These are phyloP conservation scores for Ganaspis brasiliensis DNA, from an alignment of 2,888 invertebrate genomes.

Conservation along the genomic window DNA sequence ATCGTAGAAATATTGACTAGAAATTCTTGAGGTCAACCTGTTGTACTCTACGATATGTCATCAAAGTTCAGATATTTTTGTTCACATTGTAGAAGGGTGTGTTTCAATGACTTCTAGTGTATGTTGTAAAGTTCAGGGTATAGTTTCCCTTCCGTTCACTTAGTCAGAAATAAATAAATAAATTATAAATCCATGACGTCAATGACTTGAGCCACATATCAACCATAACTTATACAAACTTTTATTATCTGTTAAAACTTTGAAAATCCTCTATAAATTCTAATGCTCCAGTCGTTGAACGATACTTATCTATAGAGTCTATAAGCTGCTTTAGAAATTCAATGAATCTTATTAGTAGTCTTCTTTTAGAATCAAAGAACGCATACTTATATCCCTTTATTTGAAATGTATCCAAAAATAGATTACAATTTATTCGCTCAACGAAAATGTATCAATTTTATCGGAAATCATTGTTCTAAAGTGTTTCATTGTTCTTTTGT, in stretches of 20 bases:
- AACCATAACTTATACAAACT: conserved; percentile 16
- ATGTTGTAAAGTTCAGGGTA: conserved; percentile 11
- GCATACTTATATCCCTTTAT: not conserved
- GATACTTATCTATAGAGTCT: not conserved
- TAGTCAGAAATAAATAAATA: conserved; percentile 17
- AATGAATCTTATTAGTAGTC: not conserved
- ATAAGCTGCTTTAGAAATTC: not conserved
- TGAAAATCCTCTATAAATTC: not conserved
- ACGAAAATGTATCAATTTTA: too few relatives aligned
- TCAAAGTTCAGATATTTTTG: conserved; percentile 12
- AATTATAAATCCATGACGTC: conserved; percentile 21
- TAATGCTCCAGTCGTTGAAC: conserved; percentile 7
- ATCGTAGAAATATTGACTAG: not conserved
- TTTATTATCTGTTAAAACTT: not conserved
- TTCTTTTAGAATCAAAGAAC: not conserved
- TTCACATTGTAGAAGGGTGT: not conserved
- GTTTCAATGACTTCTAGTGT: conserved; percentile 36
- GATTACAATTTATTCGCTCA: too few relatives aligned
- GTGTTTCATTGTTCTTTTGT: not conserved
- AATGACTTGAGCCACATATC: conserved; percentile 2
- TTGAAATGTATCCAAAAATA: not conserved
- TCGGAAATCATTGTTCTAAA: not conserved
- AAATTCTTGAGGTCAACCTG: conserved; percentile 30
- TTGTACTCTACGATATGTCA: conserved; percentile 12
- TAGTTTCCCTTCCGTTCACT: not conserved